Evolutionary conservation across 2,888 invertebrate genomes (phyloP).

Genomic region (Eledone cirrhosa): DNA sequence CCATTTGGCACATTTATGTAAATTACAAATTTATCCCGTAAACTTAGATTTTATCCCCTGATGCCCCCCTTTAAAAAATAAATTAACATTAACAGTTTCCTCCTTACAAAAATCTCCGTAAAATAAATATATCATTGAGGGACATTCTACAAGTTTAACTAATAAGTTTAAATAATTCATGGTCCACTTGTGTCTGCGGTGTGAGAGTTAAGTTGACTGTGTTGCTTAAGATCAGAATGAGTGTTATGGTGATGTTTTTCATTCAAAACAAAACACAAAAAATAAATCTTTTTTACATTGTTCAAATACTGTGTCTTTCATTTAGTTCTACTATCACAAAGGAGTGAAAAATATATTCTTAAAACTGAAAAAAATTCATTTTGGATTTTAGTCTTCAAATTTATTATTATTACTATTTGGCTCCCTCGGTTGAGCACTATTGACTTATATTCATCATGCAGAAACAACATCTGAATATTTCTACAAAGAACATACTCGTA

Average conservation of each 20-base stretch:
- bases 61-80: neutral
- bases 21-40: slow-evolving; percentile 14
- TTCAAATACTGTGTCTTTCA: slow-evolving; percentile 26
- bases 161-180: slow-evolving; percentile 19
- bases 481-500: too few species aligned
- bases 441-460: too few species aligned
- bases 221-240: slow-evolving; percentile 23
- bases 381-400: too few species aligned
- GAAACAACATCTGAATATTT: too few species aligned
- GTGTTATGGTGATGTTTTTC: slow-evolving; percentile 21
- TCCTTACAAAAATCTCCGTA: slow-evolving; percentile 10
- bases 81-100: neutral
- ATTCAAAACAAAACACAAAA: neutral
- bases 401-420: too few species aligned
- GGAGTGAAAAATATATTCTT: slow-evolving; percentile 15
- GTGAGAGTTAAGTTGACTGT: slow-evolving; percentile 16
- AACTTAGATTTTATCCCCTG: neutral
- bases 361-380: too few species aligned
- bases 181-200: slow-evolving; percentile 30
- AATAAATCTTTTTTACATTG: neutral
- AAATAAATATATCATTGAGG: neutral
- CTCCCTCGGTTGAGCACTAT: too few species aligned
- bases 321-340: slow-evolving; percentile 15
- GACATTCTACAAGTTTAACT: slow-evolving; percentile 17
- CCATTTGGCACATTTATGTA: slow-evolving; percentile 23